Conservation (phyloP, 64 coral and sea anemone species). For the Porites lutea region DNA sequence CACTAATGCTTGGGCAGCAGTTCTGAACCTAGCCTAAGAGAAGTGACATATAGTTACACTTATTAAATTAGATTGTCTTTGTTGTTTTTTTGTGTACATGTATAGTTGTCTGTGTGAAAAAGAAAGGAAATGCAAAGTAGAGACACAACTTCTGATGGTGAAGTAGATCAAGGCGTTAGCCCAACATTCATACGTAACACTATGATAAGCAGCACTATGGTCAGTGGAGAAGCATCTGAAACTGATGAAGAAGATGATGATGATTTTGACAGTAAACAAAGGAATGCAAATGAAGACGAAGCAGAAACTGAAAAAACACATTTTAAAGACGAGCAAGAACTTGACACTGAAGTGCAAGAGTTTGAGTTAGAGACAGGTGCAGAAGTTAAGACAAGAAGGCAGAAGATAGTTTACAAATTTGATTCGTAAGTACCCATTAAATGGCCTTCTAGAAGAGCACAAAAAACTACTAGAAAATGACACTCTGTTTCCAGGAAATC, state of each 20-base stretch:
- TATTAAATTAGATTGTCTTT: too few relatives aligned
- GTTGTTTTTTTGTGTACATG: not conserved
- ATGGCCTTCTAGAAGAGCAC: not conserved
- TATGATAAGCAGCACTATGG: conserved; percentile 85
- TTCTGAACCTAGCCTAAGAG: too few relatives aligned
- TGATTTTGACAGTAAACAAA: conserved; percentile 3
- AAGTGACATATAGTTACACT: too few relatives aligned
- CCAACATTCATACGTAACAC: conserved; percentile 76
- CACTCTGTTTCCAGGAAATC: too few relatives aligned
- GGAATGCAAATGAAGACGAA: not conserved
- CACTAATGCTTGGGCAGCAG: too few relatives aligned
- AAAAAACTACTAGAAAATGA: too few relatives aligned
- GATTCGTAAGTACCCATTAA: conserved; percentile 84
- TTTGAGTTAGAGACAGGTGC: conserved; percentile 24
- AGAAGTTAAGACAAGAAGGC: conserved; percentile 69
- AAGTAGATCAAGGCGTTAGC: conserved; percentile 2
- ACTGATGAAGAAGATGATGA: conserved; percentile 97
- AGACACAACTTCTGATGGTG: conserved; percentile 22
- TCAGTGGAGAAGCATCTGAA: conserved; percentile 97
- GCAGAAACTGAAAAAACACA: not conserved
- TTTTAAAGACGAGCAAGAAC: conserved; percentile 36
- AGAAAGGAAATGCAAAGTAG: not conserved
- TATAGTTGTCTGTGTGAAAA: conserved; percentile 6
- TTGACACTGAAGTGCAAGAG: conserved; percentile 32
- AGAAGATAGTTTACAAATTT: conserved; percentile 92